Evolutionary conservation across 1,140 invertebrate species (phyloP).

Genomic region (Stenopsyche tienmushanensis): DNA sequence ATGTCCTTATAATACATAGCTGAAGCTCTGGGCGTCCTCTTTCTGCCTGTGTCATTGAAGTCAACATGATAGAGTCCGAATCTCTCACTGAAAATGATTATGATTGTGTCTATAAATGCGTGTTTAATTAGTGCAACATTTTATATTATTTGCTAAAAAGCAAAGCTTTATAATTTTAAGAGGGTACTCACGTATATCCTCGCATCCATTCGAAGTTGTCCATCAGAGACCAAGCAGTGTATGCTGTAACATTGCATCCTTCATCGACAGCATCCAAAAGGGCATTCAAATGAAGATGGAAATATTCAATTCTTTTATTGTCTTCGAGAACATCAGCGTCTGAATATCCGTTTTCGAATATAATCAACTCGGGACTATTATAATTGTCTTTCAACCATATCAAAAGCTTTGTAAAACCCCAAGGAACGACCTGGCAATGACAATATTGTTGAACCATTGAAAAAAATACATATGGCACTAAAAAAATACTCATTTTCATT

Average conservation of each 20-base stretch:
- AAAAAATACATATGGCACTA: neutral
- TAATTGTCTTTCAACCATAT: slow-evolving; percentile 64
- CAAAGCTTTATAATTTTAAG: neutral
- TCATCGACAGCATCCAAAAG: slow-evolving; percentile 69
- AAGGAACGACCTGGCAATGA: slow-evolving; percentile 54
- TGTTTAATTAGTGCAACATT: too few species aligned
- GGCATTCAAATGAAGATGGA: slow-evolving; percentile 60
- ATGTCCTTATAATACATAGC: slow-evolving; percentile 50
- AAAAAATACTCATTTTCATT: slow-evolving; percentile 44
- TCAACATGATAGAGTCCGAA: slow-evolving; percentile 72
- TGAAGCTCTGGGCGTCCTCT: slow-evolving; percentile 65
- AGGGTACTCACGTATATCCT: slow-evolving; percentile 56
- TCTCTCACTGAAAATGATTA: slow-evolving; percentile 51
- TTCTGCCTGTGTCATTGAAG: slow-evolving; percentile 60
- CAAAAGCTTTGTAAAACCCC: slow-evolving; percentile 60
- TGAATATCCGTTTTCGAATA: slow-evolving; percentile 67
- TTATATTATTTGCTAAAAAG: neutral
- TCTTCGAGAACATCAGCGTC: slow-evolving; percentile 48
- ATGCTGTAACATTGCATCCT: slow-evolving; percentile 66
- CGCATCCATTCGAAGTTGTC: slow-evolving; percentile 73
- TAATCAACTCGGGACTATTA: slow-evolving; percentile 56
- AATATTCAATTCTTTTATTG: slow-evolving; percentile 51
- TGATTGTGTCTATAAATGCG: too few species aligned
- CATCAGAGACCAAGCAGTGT: slow-evolving; percentile 69
- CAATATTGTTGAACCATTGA: neutral